Base-by-base conservation (phyloP, 2,113 vertebrate genomes). In the Aythya baeri region DNA sequence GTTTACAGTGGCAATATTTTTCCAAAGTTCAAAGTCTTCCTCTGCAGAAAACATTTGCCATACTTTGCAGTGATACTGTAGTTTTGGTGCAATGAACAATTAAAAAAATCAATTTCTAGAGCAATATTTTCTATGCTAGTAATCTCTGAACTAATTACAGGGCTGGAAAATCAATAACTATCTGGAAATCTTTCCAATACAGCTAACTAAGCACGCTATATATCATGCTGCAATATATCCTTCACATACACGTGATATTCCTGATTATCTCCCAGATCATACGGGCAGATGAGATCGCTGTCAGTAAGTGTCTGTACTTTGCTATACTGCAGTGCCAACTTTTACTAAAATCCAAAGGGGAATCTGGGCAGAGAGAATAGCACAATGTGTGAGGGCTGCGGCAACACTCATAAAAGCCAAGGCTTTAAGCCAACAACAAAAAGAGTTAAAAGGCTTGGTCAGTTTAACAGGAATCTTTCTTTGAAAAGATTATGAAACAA, bases 111-210 rank as follows among this genome's bases (percentile, higher is more conserved):
- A 26, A 93, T 96, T 80, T 86, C 72, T 52, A 32, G 72, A 65
- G 61, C 83, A 22, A 75, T 94, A 90, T 92, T 97, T 91, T 88
- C 88, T 94, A 46, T 95, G 85, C 58, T 90, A 81, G 72, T 84
- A 83, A 97, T 88, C 94, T 70, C 87, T 65, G 82, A 67, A 89
- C 93, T 94, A 96, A 97, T 96, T 96, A 93, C 49, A 86, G 72
- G 57, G 4, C 61, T 68, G 88, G 79, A 91, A 95, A 94, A 94
- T 96, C 96, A 7, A 97, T 96, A 7, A 21, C 70, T 91, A 86
- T 86, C 86, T 75, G 79, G 52, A 94, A 94, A 91, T 88, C 92
- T 88, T 96, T 91, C 88, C 94, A 86, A 72, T 88, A 73, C 0
- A 0, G 65, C 73, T 78, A 73, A 31, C 88, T 61, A 81, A 88